Percentiles rank a stretch among this genome's conserved stretches.
Conservation (phyloP, 2,888 invertebrate species). For the Aporophyla lueneburgensis region DNA sequence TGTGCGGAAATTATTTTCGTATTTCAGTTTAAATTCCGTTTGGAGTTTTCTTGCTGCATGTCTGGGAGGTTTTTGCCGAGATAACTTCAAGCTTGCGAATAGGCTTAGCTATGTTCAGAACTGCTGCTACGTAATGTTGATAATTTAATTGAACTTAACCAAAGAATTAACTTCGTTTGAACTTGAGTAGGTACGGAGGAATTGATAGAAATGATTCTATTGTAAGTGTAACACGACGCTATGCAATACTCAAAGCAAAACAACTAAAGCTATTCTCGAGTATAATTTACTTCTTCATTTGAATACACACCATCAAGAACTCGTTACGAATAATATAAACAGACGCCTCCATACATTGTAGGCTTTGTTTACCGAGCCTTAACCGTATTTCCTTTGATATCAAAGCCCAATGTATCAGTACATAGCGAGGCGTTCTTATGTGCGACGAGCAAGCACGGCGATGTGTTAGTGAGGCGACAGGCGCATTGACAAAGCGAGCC, state of each 20-base stretch:
- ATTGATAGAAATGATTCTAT: background rate
- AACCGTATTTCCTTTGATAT: slow-evolving; percentile 64
- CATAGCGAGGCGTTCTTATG: slow-evolving; percentile 38
- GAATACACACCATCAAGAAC: slow-evolving; percentile 66
- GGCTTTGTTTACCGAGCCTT: slow-evolving; percentile 64
- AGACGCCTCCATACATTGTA: slow-evolving; percentile 53
- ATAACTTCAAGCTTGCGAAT: slow-evolving; percentile 41
- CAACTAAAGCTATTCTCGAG: slow-evolving; percentile 33
- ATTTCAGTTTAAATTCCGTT: slow-evolving; percentile 54
- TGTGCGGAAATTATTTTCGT: slow-evolving; percentile 60
- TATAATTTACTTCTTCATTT: slow-evolving; percentile 60
- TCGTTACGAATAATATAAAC: slow-evolving; percentile 64
- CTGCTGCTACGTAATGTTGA: slow-evolving; percentile 6
- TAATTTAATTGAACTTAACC: slow-evolving; percentile 17
- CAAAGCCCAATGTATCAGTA: slow-evolving; percentile 50
- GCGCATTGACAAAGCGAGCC: slow-evolving; percentile 61
- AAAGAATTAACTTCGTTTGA: background rate
- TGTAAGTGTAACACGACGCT: slow-evolving; percentile 9
- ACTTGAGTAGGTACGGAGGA: background rate
- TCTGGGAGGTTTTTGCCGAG: slow-evolving; percentile 50
- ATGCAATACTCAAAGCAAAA: slow-evolving; percentile 25
- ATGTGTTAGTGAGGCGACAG: slow-evolving; percentile 51
- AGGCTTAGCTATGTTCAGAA: slow-evolving; percentile 3
- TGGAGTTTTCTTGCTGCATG: slow-evolving; percentile 54
- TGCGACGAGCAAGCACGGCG: slow-evolving; percentile 46